phyloP scores from a whole-genome alignment of 2,797 vertebrate genomes.

The Eremophila alpestris region DNA sequence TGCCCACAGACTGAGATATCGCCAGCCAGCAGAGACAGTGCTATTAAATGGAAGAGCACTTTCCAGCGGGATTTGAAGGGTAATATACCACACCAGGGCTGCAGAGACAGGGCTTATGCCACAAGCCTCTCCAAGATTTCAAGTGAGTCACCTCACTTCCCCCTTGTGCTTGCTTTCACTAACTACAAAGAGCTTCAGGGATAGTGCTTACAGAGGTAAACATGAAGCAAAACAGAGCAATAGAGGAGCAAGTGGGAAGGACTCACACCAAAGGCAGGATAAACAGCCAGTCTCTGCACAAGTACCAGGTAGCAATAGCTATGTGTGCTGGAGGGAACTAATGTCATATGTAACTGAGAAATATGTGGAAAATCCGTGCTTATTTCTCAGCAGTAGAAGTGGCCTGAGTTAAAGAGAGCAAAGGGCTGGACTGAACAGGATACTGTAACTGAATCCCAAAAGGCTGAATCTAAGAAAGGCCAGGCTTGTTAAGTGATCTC shows the following conservation, averaged over 20 bases:
- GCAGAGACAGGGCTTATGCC: not conserved
- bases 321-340: not conserved
- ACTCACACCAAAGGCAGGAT: not conserved
- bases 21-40: not conserved
- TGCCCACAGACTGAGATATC: not conserved
- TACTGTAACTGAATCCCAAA: not conserved
- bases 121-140: not conserved
- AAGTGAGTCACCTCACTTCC: accelerated
- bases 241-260: not conserved
- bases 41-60: not conserved
- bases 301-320: not conserved
- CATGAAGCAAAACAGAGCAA: not conserved
- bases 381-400: not conserved
- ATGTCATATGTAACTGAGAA: not conserved
- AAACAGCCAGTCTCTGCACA: not conserved
- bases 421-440: not conserved
- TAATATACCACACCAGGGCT: not conserved
- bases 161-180: not conserved
- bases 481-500: not conserved
- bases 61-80: accelerated
- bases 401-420: not conserved
- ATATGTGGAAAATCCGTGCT: not conserved
- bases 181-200: not conserved
- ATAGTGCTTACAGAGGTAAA: not conserved
- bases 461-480: not conserved